Base-by-base conservation (phyloP, 2,888 invertebrate genomes). In the Podabrus alpinus region DNA sequence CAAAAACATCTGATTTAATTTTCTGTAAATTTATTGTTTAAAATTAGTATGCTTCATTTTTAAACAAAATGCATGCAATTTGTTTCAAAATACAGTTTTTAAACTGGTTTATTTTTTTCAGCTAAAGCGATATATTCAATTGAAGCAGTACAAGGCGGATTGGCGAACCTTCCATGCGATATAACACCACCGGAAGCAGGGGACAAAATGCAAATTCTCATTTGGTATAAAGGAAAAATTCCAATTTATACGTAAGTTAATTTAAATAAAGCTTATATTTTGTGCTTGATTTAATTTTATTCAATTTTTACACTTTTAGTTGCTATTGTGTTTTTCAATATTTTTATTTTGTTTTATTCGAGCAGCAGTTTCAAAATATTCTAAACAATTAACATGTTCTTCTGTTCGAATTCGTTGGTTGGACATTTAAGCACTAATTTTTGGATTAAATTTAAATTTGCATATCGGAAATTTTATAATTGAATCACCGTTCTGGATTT, bases 161-260 rank as follows among this genome's bases (percentile, higher is more conserved):
- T 73, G 59, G 76, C 73, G n/a, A 70, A 76, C 45, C 73, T 76
- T 59, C 76, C 73, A 15, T 76, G 76, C 25, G 76, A 76, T 66
- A 76, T 76, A 25, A 71, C 76, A 17, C 73, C 76, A 60, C 76
- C 76, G 15, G 68, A 68, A 71, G 11, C 71, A 16, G 70, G 73
- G 19, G 76, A 76, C 59, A 70, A 74, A 69, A 73, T 76, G 76
- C 73, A 73, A 61, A 73, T 76, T 15, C 71, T 76, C 17, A 76
- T 76, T 59, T 76, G 76, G 76, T 76, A 71, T 71, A 76, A 76
- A 66, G 73, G 66, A 16, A 71, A 62, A 25, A 13, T 24, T 17
- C 71, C 73, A 64, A 68, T 76, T 71, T 76, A 76, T 68, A 76
- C 73, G 76, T 76, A 73, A 73, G 76, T 73, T n/a, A 64, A 64